Conservation (phyloP, 2,113 vertebrate genomes). For the Pangasianodon gigas region DNA sequence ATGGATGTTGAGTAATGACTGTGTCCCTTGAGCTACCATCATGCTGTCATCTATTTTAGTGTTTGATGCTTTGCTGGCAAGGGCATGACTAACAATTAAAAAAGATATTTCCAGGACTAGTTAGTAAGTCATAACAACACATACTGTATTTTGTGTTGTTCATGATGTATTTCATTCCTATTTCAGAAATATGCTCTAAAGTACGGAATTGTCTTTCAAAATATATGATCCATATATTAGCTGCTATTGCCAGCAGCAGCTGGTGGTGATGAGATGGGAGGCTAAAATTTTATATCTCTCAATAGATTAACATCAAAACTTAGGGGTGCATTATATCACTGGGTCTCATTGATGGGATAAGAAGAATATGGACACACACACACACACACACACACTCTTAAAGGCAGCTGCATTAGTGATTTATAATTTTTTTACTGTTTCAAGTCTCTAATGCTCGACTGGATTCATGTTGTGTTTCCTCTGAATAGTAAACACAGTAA, state of each 20-base stretch:
- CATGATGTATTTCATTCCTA: background rate
- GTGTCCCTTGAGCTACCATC: slow-evolving; percentile 89
- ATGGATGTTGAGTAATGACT: slow-evolving; percentile 87
- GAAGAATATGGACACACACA: background rate
- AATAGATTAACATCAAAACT: background rate
- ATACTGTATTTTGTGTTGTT: background rate
- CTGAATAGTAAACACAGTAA: no score
- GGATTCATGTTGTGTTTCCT: background rate
- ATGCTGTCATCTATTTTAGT: slow-evolving; percentile 96
- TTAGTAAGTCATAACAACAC: background rate
- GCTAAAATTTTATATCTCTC: no score
- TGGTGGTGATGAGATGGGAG: no score
- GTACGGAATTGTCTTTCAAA: background rate
- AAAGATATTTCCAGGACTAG: background rate
- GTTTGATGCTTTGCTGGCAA: slow-evolving; percentile 92
- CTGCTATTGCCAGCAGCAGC: no score
- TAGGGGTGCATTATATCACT: background rate
- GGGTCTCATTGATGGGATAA: background rate
- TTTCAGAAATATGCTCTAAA: background rate
- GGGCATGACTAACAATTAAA: slow-evolving; percentile 75
- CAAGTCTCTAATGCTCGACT: background rate
- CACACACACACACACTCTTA: background rate
- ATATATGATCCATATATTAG: background rate
- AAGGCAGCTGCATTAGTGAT: no score
- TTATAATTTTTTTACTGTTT: no score